Base-by-base conservation (phyloP, 2,113 vertebrate species). In the Leptobrachium ailaonicum region DNA sequence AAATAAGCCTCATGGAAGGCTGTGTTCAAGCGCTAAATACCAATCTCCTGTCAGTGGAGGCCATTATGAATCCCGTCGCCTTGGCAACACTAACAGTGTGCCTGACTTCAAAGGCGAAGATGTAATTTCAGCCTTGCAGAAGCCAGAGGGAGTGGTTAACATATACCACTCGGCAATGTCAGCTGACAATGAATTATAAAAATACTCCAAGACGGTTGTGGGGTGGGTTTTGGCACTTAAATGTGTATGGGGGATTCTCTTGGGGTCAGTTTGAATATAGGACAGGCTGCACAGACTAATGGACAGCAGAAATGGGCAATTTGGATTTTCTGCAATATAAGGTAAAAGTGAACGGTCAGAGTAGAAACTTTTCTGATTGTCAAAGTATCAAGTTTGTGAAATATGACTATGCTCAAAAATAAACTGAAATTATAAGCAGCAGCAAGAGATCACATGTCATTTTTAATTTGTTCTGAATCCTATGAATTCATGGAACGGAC, bases 121-220 rank as follows among this genome's bases (percentile, higher is more conserved):
- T 96, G 95, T 95, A 96, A 96, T 97, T 96, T 94, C 95, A 96
- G 94, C 91, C 95, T 95, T 91, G 91, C 92, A 93, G 92, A 95
- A 97, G 96, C 95, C 95, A 96, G 95, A 94, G 95, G 95, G 94
- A 95, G 96, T 93, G 94, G 92, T 92, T 93, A 91, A 91, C 88
- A 91, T 89, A 89, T 81, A 85, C 88, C 83, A 87, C 86, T 87
- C 85, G 79, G 87, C 88, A 88, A 82, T 76, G 89, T 87, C 92
- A 90, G 89, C 91, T 90, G 87, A 92, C 87, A 90, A 94, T 90
- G 89, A 91, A 93, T 93, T 94, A 90, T 90, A 94, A 92, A 95
- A 93, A 94, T 91, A 95, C 88, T 79, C 88, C 89, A 86, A 89
- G 84, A 91, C 93, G 86, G 87, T 86, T 92, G 91, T 83, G 84